phyloP scores from a whole-genome alignment of 2,113 vertebrate genomes.

The Mesitornis unicolor region DNA sequence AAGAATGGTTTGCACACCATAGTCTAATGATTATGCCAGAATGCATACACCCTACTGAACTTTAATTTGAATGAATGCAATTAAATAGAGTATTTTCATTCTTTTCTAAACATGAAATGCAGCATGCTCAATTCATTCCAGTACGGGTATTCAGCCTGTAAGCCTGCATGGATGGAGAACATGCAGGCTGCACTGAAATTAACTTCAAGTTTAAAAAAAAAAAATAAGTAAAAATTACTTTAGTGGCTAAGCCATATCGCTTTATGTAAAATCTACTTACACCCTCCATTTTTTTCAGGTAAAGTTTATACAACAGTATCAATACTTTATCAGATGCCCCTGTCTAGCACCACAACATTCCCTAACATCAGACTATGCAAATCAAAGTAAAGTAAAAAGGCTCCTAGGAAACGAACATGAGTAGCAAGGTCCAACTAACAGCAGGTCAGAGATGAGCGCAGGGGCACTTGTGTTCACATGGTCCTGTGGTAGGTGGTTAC shows the following conservation, averaged over 20 bases:
- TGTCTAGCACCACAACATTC: not conserved
- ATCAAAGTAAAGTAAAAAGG: not conserved
- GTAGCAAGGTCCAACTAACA: fast-evolving
- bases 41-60: not conserved
- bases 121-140: not conserved
- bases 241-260: not conserved
- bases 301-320: not conserved
- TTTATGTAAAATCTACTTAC: not conserved
- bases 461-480: not conserved
- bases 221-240: too few relatives aligned
- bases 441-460: fast-evolving
- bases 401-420: not conserved
- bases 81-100: not conserved
- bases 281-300: not conserved
- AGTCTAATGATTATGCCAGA: not conserved
- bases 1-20: not conserved
- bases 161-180: not conserved
- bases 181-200: not conserved
- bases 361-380: not conserved
- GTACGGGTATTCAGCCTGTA: fast-evolving
- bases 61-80: not conserved
- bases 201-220: not conserved
- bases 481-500: not conserved
- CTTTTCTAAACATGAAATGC: not conserved
- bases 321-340: not conserved